Conservation (phyloP, 2,888 invertebrate species). For the Callimorpha dominula region DNA sequence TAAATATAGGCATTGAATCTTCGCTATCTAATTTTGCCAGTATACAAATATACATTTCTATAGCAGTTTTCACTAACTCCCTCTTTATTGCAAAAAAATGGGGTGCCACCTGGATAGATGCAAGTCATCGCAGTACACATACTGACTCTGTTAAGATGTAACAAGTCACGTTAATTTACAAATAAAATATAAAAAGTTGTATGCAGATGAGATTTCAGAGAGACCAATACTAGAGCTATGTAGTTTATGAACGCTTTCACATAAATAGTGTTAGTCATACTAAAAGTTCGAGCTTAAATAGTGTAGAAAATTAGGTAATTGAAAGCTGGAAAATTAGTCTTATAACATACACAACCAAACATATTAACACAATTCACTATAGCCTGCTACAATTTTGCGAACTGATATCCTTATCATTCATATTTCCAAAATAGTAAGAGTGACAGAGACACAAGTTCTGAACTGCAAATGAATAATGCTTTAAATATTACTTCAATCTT, state of each 20-base stretch:
- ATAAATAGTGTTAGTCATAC: slow-evolving; percentile 7
- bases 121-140: too few species aligned
- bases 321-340: slow-evolving; percentile 29
- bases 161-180: not conserved
- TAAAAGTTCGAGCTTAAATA: slow-evolving; percentile 1
- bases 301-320: not conserved
- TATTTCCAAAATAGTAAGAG: not conserved
- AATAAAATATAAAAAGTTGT: not conserved
- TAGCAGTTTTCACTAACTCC: not conserved
- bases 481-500: not conserved
- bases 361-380: not conserved
- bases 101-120: not conserved
- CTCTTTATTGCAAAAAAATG: not conserved
- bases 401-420: slow-evolving; percentile 2
- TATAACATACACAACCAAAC: slow-evolving; percentile 20
- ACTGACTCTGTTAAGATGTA: not conserved
- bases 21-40: too few species aligned
- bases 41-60: too few species aligned
- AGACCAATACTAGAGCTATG: slow-evolving; percentile 4
- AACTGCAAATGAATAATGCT: not conserved
- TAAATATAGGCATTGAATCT: too few species aligned
- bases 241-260: slow-evolving; percentile 19
- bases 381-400: not conserved
- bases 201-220: slow-evolving; percentile 2
- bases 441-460: not conserved